A percentile compares a stretch with the other conserved stretches of the same genome.
Evolutionary conservation across 2,797 vertebrate genomes (phyloP).

Genomic region (Malurus splendens): DNA sequence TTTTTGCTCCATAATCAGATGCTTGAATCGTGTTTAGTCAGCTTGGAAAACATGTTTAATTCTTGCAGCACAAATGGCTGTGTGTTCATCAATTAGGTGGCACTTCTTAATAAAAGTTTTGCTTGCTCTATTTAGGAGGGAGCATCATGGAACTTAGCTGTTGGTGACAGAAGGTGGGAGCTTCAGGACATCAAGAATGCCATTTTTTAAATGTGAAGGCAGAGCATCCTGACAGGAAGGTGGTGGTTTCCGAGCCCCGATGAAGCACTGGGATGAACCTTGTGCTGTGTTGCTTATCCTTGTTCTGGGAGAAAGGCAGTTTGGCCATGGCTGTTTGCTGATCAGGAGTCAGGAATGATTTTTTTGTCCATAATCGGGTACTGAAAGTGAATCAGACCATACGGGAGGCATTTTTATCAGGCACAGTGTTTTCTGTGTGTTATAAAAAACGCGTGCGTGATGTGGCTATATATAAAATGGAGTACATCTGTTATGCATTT

Average conservation of each 20-base stretch:
- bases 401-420: slow-evolving; percentile 11
- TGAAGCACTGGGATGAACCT: neutral
- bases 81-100: neutral
- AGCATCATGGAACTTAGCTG: neutral
- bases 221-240: fast-evolving
- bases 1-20: neutral
- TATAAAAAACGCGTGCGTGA: neutral
- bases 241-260: neutral
- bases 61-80: fast-evolving
- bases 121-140: neutral
- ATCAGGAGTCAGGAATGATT: neutral
- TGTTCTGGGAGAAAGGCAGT: fast-evolving
- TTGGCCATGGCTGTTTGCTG: neutral
- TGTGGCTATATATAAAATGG: slow-evolving; percentile 30
- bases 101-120: neutral
- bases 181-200: neutral
- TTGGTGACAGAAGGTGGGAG: neutral
- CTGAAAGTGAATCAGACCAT: neutral
- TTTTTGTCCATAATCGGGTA: neutral
- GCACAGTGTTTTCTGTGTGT: slow-evolving; percentile 5
- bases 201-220: fast-evolving
- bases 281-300: neutral
- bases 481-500: slow-evolving; percentile 19
- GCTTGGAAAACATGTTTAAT: neutral
- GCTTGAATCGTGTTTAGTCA: neutral